These are phyloP conservation scores for Picathartes gymnocephalus DNA, from an alignment of 2,113 vertebrate species.

Conservation along the genomic window DNA sequence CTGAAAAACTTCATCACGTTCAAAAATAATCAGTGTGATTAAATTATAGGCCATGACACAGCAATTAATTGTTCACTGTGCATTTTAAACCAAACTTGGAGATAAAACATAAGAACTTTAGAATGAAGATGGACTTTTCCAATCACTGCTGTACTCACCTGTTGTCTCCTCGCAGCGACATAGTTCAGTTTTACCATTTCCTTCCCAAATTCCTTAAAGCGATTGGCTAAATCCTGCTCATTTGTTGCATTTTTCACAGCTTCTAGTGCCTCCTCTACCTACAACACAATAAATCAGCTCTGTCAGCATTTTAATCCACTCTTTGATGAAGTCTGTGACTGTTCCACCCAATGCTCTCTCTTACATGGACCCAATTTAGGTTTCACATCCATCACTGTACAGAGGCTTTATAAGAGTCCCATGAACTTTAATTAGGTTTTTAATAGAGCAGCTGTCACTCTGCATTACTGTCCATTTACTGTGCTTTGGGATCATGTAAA, in stretches of 20 bases:
- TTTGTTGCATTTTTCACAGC: slow-evolving; percentile 96
- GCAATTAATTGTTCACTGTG: background rate
- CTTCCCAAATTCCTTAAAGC: slow-evolving; percentile 99
- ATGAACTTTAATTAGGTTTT: background rate
- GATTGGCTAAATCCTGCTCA: slow-evolving; percentile 94
- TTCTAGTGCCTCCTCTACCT: slow-evolving; percentile 96
- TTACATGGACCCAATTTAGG: background rate
- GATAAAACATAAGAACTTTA: background rate
- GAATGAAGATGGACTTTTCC: background rate
- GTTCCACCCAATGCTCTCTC: background rate
- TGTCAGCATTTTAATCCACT: background rate
- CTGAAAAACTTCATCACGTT: background rate
- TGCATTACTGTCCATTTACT: background rate
- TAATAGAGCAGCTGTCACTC: background rate
- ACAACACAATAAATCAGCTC: background rate
- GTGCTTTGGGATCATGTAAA: background rate
- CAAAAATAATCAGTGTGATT: background rate
- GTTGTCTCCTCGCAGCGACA: slow-evolving; percentile 92
- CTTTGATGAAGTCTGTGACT: background rate
- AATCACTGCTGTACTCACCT: slow-evolving; percentile 71
- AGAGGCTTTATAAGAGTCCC: background rate
- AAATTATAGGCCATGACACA: background rate
- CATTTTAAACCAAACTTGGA: background rate
- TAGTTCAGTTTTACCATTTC: slow-evolving; percentile 99
- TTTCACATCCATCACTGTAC: background rate